These are phyloP conservation scores for Gastrophryne carolinensis DNA, from an alignment of 2,797 vertebrate genomes.

Conservation along the genomic window DNA sequence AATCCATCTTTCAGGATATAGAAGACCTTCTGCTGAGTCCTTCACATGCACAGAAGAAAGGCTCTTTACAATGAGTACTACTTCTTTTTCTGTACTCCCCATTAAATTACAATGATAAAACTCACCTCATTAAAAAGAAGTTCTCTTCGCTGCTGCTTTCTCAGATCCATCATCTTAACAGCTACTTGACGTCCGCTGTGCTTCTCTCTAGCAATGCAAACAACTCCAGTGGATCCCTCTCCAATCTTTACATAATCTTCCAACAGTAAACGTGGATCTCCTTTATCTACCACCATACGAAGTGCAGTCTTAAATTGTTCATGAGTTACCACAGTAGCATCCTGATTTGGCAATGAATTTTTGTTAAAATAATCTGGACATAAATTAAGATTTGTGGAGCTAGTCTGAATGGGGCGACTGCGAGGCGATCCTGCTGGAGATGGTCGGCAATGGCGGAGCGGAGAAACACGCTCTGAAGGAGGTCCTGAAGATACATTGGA, in stretches of 20 bases:
- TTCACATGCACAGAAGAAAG: too few relatives aligned
- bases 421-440: conserved; percentile 89
- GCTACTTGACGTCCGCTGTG: conserved; percentile 93
- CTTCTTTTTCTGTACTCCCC: too few relatives aligned
- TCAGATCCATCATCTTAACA: conserved; percentile 98
- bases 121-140: conserved; percentile 96
- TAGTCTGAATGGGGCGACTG: conserved; percentile 86
- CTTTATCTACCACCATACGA: conserved; percentile 97
- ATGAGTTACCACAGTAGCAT: conserved; percentile 88
- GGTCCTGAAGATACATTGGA: conserved; percentile 66
- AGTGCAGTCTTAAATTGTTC: conserved; percentile 97
- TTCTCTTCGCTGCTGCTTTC: conserved; percentile 94
- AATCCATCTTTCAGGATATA: too few relatives aligned
- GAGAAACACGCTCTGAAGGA: conserved; percentile 53
- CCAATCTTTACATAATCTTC: conserved; percentile 97
- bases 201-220: conserved; percentile 93
- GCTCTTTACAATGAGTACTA: too few relatives aligned
- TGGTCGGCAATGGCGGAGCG: conserved; percentile 78
- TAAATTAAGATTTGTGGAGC: conserved; percentile 84
- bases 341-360: conserved; percentile 68
- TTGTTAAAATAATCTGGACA: conserved; percentile 77
- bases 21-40: too few relatives aligned
- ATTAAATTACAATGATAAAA: too few relatives aligned
- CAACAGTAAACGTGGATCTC: conserved; percentile 88
- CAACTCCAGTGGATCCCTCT: conserved; percentile 94